Evolutionary conservation across 2,888 invertebrate species (phyloP), one percentile per base, ranked within the genome.

Genomic region (Eupeodes latifasciatus): DNA sequence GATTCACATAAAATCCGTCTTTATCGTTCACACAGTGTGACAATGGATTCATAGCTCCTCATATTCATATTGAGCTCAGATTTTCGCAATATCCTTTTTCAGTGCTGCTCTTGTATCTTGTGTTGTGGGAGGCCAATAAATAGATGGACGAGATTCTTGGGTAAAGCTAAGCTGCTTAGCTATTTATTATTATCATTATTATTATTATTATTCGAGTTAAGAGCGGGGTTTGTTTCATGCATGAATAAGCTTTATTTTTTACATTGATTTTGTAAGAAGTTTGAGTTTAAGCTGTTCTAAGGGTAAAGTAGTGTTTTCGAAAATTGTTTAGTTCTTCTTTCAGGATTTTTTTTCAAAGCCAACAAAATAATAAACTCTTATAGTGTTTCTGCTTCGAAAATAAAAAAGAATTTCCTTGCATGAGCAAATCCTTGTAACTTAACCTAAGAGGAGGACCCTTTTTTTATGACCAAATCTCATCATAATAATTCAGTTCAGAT

Each of bases 401-500:
- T 34, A 11, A 11, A 1, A 4, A 69, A 16, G 9, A 40, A 40
- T 40, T 57, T 71, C 5, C 40, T 19, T 55, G 49, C 19, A 19
- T 71, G 55, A 71, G 71, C 71, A 0, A 40, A 27, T 71, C 9
- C 27, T n/a, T 57, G 55, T 27, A 27, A 71, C 71, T 12, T 27
- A 7, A 55, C 40, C 27, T 10, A 44, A 14, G 59, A 27, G 27
- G 27, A 27, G 27, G 27, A 72, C 57, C 78, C 5, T 69, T 78
- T 83, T 72, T 85, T 85, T 74, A 78, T 75, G 69, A 53, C 74
- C 67, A 77, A 88, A 85, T 85, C 85, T 75, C 75, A 85, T 85
- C 88, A 88, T 88, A 81, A 88, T 88, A 88, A 85, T 85, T 85
- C 88, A 77, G 88, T 85, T 88, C 81, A 84, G 81, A 88, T 88